Percentiles rank a stretch among this genome's conserved stretches.
Evolutionary conservation across 2,888 invertebrate species (phyloP).

Genomic region (Pterostichus niger): DNA sequence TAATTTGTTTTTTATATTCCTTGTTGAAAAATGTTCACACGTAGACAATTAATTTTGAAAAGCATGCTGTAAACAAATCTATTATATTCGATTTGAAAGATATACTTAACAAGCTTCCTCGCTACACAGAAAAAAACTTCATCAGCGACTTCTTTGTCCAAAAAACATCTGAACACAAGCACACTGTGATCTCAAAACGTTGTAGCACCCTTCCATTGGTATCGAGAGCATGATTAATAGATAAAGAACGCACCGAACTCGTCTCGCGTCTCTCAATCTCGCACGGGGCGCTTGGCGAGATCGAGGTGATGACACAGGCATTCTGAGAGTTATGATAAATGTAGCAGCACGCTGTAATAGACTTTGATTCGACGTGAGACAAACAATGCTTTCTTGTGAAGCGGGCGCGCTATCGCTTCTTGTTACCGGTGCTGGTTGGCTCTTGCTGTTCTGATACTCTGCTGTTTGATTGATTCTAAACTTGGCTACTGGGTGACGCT

Average conservation of each 20-base stretch:
- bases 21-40: conserved; percentile 23
- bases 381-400: conserved; percentile 69
- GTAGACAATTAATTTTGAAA: not conserved
- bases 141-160: conserved; percentile 52
- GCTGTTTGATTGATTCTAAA: conserved; percentile 56
- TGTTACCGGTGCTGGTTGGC: conserved; percentile 31
- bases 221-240: conserved; percentile 61
- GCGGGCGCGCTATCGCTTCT: conserved; percentile 62
- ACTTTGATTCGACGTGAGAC: conserved; percentile 75
- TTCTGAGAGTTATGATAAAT: conserved; percentile 74
- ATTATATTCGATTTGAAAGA: conserved; percentile 52
- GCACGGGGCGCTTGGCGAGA: not conserved
- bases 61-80: conserved; percentile 45
- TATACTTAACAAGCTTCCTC: conserved; percentile 44
- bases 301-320: conserved; percentile 64
- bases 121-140: conserved; percentile 43
- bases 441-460: not conserved
- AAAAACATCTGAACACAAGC: conserved; percentile 48
- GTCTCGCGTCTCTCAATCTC: conserved; percentile 48
- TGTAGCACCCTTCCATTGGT: conserved; percentile 45
- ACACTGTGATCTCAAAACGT: conserved; percentile 23
- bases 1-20: conserved; percentile 4
- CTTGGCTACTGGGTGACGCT: conserved; percentile 41
- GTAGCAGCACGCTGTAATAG: conserved; percentile 73
- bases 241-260: conserved; percentile 48